Percentiles rank a stretch among this genome's conserved stretches.
Evolutionary conservation across 2,797 vertebrate genomes (phyloP).

Genomic region (Intellagama lesueurii): DNA sequence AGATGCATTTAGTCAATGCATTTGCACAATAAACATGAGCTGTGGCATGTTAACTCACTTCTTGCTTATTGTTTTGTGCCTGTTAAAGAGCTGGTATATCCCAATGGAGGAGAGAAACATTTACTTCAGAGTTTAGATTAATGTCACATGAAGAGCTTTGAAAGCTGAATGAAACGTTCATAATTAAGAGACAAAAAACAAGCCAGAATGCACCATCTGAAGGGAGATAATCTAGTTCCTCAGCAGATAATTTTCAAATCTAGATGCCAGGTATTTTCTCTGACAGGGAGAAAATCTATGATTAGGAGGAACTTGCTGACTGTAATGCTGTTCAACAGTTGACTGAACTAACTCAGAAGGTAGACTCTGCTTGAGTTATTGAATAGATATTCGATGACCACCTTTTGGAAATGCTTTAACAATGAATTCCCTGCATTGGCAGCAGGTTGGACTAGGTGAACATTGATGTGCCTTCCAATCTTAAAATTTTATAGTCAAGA

Average conservation of each 20-base stretch:
- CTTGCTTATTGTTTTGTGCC: not conserved
- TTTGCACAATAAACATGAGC: not conserved
- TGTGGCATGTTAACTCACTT: not conserved
- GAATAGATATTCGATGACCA: too few relatives aligned
- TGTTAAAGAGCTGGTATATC: constrained; percentile 4
- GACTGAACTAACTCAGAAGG: too few relatives aligned
- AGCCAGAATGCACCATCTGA: not conserved
- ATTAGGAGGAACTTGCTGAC: too few relatives aligned
- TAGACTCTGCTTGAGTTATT: too few relatives aligned
- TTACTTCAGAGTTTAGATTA: constrained; percentile 15
- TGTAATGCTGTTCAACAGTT: too few relatives aligned
- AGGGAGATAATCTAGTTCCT: not conserved
- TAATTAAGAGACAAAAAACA: constrained; percentile 19
- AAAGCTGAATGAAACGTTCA: constrained; percentile 14
- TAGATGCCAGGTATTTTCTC: not conserved
- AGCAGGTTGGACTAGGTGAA: too few relatives aligned
- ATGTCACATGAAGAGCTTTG: not conserved
- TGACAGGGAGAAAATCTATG: not conserved
- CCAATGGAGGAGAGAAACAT: constrained; percentile 4
- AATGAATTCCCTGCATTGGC: too few relatives aligned
- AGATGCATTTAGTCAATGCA: not conserved
- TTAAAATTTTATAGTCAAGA: too few relatives aligned
- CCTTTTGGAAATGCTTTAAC: too few relatives aligned
- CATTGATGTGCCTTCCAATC: too few relatives aligned
- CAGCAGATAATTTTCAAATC: not conserved